Base-by-base conservation (phyloP, 1,140 invertebrate genomes). In the Temnothorax curvispinosus region DNA sequence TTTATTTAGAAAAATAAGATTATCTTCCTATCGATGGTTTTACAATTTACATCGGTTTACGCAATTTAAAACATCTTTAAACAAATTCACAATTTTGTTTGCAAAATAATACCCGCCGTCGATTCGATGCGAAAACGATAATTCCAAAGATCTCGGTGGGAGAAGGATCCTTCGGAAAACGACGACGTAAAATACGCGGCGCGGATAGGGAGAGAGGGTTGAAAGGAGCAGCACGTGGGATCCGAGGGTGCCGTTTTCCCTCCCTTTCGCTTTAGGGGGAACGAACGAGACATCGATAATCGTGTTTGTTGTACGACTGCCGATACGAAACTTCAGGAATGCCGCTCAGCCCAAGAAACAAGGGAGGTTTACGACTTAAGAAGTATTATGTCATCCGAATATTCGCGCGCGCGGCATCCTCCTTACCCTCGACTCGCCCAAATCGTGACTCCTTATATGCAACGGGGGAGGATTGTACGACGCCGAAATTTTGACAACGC, bases 221-320 rank as follows among this genome's bases (percentile, higher is more conserved):
- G 88, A 89, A 90, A 82, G 80, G 75, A 77, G 82, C 74, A 54
- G 47, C 86, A 72, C 86, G 85, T 76, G 80, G 80, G 88, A 89
- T 85, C 82, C 35, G 75, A 56, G 50, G 38, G 60, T 80, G 75
- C 56, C 64, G 88, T 41, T 87, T 87, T 85, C 77, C 80, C 80
- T 90, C 86, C 80, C 86, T 58, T 84, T 76, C 62, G 86, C 87
- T 90, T 90, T 90, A 27, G 81, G 89, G 86, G 86, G 86, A 86
- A 87, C 64, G 71, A 81, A 91, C 90, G 80, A 81, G 82, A 91
- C 82, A 91, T 88, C 88, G 90, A 91, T 91, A 91, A 91, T 91
- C 88, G 90, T 89, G 87, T 91, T 91, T 91, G 91, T 91, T 90
- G 91, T 91, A 90, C 71, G 88, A 91, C 62, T 86, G 69, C 50